phyloP scores from a whole-genome alignment of 2,888 invertebrate genomes.

The Drosophila differens region DNA sequence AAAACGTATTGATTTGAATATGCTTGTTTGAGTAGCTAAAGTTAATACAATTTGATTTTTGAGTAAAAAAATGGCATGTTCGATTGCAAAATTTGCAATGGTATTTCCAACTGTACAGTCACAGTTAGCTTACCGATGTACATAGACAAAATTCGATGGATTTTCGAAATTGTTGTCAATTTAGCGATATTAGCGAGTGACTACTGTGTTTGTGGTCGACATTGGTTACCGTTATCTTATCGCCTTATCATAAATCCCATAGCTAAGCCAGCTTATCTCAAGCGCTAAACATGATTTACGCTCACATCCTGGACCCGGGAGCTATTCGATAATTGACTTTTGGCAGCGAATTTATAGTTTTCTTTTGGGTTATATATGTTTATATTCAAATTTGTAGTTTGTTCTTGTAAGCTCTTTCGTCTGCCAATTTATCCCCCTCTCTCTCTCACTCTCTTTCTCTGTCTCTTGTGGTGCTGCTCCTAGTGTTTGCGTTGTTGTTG shows the following conservation, averaged over 20 bases:
- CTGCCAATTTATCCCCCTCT: neutral
- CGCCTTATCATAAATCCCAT: slow-evolving; percentile 35
- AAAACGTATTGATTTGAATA: neutral
- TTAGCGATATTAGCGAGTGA: neutral
- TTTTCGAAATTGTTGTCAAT: slow-evolving; percentile 2
- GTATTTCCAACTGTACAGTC: neutral
- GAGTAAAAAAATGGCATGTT: neutral
- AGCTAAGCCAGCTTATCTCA: slow-evolving; percentile 48
- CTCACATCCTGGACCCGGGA: slow-evolving; percentile 52
- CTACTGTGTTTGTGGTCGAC: slow-evolving; percentile 2
- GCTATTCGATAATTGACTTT: neutral
- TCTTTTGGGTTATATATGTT: neutral
- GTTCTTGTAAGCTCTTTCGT: slow-evolving; percentile 2
- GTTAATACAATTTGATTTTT: neutral
- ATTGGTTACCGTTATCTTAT: slow-evolving; percentile 41
- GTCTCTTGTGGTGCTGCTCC: slow-evolving; percentile 23
- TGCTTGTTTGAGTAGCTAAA: neutral
- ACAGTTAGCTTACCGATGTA: neutral
- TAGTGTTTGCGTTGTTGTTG: slow-evolving; percentile 38
- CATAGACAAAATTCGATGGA: neutral
- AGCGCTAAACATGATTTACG: slow-evolving; percentile 57
- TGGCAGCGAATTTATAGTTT: neutral
- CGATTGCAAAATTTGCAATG: neutral
- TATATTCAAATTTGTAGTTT: neutral
- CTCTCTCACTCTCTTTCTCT: neutral